Evolutionary conservation across 2,113 vertebrate genomes (phyloP).

Genomic region (Lycocorax pyrrhopterus): DNA sequence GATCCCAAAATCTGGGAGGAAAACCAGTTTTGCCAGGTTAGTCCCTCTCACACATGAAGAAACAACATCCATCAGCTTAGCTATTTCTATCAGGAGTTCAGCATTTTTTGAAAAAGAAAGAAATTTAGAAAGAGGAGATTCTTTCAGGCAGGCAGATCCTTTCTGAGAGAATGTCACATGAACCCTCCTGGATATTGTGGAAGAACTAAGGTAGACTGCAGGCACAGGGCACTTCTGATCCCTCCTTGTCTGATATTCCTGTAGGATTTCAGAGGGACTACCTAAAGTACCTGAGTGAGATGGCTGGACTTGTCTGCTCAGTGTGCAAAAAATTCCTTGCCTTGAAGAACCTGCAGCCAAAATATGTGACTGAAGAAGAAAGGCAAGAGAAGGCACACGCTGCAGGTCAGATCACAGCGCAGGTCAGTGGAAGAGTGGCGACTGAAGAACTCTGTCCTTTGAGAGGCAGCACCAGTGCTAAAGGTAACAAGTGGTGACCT

Average conservation of each 20-base stretch:
- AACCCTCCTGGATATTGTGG: accelerated
- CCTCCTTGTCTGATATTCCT: background rate
- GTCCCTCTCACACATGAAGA: background rate
- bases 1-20: background rate
- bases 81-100: background rate
- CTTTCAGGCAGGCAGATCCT: background rate
- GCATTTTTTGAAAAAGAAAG: background rate
- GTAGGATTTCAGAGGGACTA: background rate
- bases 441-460: background rate
- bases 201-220: background rate
- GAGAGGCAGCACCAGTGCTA: background rate
- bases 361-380: background rate
- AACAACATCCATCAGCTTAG: background rate
- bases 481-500: background rate
- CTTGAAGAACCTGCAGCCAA: background rate
- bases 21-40: background rate
- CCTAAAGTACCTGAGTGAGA: background rate
- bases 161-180: background rate
- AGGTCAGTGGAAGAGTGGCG: background rate
- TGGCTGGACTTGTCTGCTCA: background rate
- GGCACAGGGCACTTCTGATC: background rate
- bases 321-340: background rate
- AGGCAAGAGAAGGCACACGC: background rate
- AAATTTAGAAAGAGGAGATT: background rate
- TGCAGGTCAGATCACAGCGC: accelerated